These are phyloP conservation scores for Botia kubotai DNA, from an alignment of 2,797 vertebrate species.

Conservation along the genomic window DNA sequence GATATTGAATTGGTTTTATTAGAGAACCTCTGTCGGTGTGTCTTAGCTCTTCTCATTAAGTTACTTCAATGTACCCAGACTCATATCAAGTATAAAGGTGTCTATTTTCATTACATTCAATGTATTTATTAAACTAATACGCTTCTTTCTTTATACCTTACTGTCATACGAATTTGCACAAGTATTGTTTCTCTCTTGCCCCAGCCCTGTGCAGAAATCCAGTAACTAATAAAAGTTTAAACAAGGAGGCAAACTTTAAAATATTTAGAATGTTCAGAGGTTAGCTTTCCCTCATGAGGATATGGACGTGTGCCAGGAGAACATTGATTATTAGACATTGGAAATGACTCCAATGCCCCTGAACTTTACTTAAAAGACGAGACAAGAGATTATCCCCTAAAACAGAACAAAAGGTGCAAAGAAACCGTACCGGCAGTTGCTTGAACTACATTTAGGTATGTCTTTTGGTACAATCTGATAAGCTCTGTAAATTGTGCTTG, in stretches of 20 bases:
- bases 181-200: neutral
- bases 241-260: constrained; percentile 48
- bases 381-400: neutral
- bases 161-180: neutral
- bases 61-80: neutral
- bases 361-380: neutral
- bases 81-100: constrained; percentile 11
- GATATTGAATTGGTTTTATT: neutral
- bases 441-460: neutral
- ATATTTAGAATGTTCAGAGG: constrained; percentile 29
- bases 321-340: constrained; percentile 36
- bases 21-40: neutral
- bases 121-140: neutral
- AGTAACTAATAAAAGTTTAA: constrained; percentile 45
- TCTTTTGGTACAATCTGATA: constrained; percentile 16
- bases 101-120: constrained; percentile 13
- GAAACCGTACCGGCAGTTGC: neutral
- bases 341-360: constrained; percentile 12
- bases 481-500: neutral
- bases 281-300: constrained; percentile 29
- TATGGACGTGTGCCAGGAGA: constrained; percentile 29
- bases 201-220: neutral
- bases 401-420: neutral
- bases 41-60: constrained; percentile 11
- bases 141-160: neutral